Evolutionary conservation across 2,797 vertebrate genomes (phyloP), one percentile per base, ranked within the genome.

Genomic region (Coendou prehensilis): DNA sequence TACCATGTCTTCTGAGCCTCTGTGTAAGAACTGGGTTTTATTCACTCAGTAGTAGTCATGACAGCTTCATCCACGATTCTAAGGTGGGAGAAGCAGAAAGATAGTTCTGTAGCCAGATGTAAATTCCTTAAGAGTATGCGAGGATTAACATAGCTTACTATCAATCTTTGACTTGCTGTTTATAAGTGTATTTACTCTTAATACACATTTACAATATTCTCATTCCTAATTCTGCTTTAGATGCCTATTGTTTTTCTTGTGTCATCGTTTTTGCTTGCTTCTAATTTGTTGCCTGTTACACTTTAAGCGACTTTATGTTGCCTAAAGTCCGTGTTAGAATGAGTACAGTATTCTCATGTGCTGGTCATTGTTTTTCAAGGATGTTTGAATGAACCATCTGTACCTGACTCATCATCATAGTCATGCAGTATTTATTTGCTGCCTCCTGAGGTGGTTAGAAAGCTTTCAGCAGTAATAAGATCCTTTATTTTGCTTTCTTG

Each of bases 231-330:
- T 96, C 33, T 71, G 0, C 96, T 95, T 95, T 79, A 79, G 28
- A 37, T 90, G 61, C 10, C 14, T 57, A 0, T 82, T 11, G 54
- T 73, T 92, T 89, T 92, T 95, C 23, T 79, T 79, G 17, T 94
- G 63, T 47, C 45, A 80, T 45, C n/a, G 88, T 88, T 96, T 95
- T 94, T 83, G 79, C 54, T 30, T 94, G 33, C 50, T 85, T 85
- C 9, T 82, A 0, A 47, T 90, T 83, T 95, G 30, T 91, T 92
- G 18, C 54, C 59, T 95, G 6, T 81, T 92, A 10, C 0, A 2
- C 80, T 91, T 93, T 78, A 93, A 88, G 67, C 78, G 75, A 33
- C 63, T 91, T 87, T 91, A 86, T 73, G 54, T 92, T 92, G 50
- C 41, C 73, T 76, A 56, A 73, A 95, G 22, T 97, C 28, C 5